These are phyloP conservation scores for Drosophila fungiperda DNA, from an alignment of 2,888 invertebrate species.

Conservation along the genomic window DNA sequence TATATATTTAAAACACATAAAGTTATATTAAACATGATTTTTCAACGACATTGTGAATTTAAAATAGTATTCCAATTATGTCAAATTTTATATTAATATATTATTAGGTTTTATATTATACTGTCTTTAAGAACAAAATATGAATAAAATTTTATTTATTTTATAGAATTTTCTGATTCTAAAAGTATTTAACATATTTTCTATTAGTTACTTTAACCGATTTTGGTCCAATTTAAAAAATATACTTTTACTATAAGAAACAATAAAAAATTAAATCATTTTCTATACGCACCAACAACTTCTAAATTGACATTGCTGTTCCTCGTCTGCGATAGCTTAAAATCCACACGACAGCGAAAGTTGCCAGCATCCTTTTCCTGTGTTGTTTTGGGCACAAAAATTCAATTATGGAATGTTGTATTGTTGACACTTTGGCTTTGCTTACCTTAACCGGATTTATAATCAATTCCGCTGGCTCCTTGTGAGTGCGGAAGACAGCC, in stretches of 20 bases:
- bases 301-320: conserved; percentile 92
- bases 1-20: not conserved
- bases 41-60: not conserved
- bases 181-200: not conserved
- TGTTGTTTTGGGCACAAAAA: conserved; percentile 34
- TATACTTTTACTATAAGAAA: not conserved
- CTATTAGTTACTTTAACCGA: not conserved
- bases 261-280: not conserved
- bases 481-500: conserved; percentile 87
- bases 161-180: not conserved
- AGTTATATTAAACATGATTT: not conserved
- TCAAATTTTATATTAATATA: not conserved
- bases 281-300: conserved; percentile 89
- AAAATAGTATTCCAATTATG: not conserved
- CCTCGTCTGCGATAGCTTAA: conserved; percentile 91
- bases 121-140: no score
- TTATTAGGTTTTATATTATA: not conserved
- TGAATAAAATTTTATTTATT: not conserved
- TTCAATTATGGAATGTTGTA: conserved; percentile 63
- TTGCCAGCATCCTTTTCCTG: conserved; percentile 90
- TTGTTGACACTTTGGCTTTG: conserved; percentile 45
- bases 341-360: conserved; percentile 92
- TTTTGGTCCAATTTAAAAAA: not conserved
- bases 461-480: conserved; percentile 87
- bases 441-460: conserved; percentile 87